phyloP scores from a whole-genome alignment of 2,888 invertebrate genomes.

The Plebejus melissa region DNA sequence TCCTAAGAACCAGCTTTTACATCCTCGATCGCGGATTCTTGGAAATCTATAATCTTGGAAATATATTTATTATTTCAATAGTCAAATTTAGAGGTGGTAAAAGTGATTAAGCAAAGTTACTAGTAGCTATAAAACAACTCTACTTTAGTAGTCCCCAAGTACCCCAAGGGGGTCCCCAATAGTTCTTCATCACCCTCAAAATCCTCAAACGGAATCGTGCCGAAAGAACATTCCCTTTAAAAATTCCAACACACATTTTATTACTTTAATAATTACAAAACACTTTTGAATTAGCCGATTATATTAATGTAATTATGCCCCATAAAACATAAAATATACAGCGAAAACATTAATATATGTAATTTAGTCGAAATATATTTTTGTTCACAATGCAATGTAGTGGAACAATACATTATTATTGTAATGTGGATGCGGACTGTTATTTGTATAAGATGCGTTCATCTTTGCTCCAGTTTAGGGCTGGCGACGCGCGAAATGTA shows the following conservation, averaged over 20 bases:
- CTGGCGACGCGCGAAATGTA: slow-evolving; percentile 25
- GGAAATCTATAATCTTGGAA: too few species aligned
- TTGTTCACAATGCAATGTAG: slow-evolving; percentile 47
- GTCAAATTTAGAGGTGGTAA: not conserved
- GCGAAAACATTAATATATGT: slow-evolving; percentile 28
- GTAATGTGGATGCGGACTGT: slow-evolving; percentile 43
- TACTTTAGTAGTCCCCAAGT: too few species aligned
- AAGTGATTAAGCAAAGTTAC: too few species aligned
- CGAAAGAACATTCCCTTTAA: not conserved
- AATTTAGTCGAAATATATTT: slow-evolving; percentile 22
- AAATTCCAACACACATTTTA: slow-evolving; percentile 16
- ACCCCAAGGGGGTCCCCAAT: not conserved
- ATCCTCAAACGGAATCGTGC: not conserved
- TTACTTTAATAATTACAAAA: slow-evolving; percentile 13
- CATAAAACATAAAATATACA: slow-evolving; percentile 29
- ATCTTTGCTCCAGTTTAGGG: slow-evolving; percentile 34
- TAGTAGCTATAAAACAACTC: not conserved
- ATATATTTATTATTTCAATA: not conserved
- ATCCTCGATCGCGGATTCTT: too few species aligned
- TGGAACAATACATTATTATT: slow-evolving; percentile 56
- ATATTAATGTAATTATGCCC: slow-evolving; percentile 27
- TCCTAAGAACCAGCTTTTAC: not conserved
- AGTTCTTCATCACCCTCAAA: not conserved
- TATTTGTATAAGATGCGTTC: slow-evolving; percentile 43
- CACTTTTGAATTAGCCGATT: slow-evolving; percentile 16